Evolutionary conservation across 1,140 invertebrate species (phyloP).

Genomic region (Phortica variegata): DNA sequence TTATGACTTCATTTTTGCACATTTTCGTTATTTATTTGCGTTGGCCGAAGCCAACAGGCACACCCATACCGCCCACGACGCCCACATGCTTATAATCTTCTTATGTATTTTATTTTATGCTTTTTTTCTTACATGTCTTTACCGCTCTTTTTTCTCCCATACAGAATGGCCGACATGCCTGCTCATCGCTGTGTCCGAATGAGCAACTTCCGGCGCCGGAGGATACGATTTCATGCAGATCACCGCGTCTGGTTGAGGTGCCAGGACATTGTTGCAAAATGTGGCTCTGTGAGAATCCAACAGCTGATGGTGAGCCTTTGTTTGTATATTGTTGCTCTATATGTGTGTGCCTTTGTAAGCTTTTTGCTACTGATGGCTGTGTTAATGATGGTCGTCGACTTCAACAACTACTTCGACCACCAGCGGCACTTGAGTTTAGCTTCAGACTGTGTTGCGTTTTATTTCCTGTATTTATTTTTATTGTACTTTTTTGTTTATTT

Average conservation of each 20-base stretch:
- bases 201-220: slow-evolving; percentile 66
- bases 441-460: no score
- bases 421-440: slow-evolving; percentile 1
- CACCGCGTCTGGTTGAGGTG: slow-evolving; percentile 67
- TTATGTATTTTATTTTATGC: slow-evolving; percentile 44
- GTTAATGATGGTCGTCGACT: no score
- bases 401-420: no score
- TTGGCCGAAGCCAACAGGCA: slow-evolving; percentile 24
- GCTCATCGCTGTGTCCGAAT: slow-evolving; percentile 70
- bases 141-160: slow-evolving; percentile 23
- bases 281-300: slow-evolving; percentile 70
- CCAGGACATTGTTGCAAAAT: slow-evolving; percentile 71
- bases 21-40: neutral
- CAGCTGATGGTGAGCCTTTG: slow-evolving; percentile 58
- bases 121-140: slow-evolving; percentile 7
- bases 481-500: no score
- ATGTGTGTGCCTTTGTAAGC: neutral
- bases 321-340: neutral
- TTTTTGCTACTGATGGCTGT: no score
- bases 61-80: slow-evolving; percentile 1
- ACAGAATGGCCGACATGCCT: slow-evolving; percentile 72
- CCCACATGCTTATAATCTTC: slow-evolving; percentile 11
- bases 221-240: slow-evolving; percentile 60
- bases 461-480: no score
- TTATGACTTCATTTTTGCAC: slow-evolving; percentile 43